These are phyloP conservation scores for Lutraria lutraria DNA, from an alignment of 2,888 invertebrate species.

Conservation along the genomic window DNA sequence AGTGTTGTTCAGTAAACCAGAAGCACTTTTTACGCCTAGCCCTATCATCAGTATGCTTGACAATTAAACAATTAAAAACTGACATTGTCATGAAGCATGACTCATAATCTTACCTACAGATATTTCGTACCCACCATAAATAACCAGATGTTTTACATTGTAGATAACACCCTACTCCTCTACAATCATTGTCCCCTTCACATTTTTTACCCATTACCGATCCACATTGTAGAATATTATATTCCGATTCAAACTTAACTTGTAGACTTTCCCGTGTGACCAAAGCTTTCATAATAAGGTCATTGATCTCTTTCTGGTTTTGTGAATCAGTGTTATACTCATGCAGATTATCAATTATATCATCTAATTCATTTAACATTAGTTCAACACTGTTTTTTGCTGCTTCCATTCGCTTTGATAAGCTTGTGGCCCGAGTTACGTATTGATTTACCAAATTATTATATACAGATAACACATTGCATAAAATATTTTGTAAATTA, in stretches of 20 bases:
- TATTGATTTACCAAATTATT: constrained; percentile 7
- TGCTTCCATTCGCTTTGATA: not conserved
- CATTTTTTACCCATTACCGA: not conserved
- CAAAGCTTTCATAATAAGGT: not conserved
- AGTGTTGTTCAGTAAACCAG: no score
- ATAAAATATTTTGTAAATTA: no score
- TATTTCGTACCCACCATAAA: constrained; percentile 10
- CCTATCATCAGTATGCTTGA: no score
- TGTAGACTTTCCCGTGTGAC: not conserved
- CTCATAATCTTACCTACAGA: not conserved
- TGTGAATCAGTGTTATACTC: not conserved
- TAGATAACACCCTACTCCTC: not conserved
- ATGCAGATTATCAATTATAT: not conserved
- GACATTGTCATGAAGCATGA: no score
- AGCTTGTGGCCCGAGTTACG: not conserved
- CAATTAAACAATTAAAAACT: no score
- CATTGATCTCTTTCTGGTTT: not conserved
- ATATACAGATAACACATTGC: not conserved
- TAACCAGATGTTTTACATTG: constrained; percentile 14
- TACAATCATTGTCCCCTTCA: not conserved
- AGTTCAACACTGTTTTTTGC: not conserved
- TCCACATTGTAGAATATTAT: constrained; percentile 11
- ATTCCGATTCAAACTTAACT: not conserved
- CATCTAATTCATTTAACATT: constrained; percentile 19
- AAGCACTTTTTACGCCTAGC: no score